Evolutionary conservation across 2,113 vertebrate genomes (phyloP).

Genomic region (Xenopus laevis): DNA sequence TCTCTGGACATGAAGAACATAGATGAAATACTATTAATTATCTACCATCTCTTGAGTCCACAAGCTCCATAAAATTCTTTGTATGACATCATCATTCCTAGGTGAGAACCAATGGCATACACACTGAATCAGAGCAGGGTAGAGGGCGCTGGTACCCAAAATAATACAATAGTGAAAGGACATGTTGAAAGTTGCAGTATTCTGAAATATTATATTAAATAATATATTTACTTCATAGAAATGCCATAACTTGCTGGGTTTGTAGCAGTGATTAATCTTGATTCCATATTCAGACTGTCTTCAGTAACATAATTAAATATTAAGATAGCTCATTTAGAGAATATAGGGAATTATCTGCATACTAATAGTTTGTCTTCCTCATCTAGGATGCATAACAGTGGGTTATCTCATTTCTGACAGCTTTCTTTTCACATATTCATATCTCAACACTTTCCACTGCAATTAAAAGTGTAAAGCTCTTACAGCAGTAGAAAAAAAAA

Average conservation of each 20-base stretch:
- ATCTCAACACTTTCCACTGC: constrained; percentile 53
- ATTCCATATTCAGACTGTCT: constrained; percentile 58
- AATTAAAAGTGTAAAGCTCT: constrained; percentile 55
- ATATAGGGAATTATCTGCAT: constrained; percentile 46
- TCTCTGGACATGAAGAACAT: too few species aligned
- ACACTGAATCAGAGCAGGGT: too few species aligned
- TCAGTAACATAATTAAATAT: constrained; percentile 64
- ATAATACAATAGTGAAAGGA: too few species aligned
- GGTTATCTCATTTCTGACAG: constrained; percentile 46
- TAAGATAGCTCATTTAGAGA: constrained; percentile 55
- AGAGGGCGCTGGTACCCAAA: too few species aligned
- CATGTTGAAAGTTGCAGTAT: too few species aligned
- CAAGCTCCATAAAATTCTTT: too few species aligned
- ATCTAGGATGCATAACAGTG: constrained; percentile 49
- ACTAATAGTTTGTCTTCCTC: constrained; percentile 40
- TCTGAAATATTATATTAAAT: too few species aligned
- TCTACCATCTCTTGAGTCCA: too few species aligned
- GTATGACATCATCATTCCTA: too few species aligned
- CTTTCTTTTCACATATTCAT: constrained; percentile 54
- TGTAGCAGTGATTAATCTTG: constrained; percentile 40
- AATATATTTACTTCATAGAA: too few species aligned
- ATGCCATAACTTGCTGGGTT: background rate
- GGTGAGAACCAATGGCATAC: too few species aligned
- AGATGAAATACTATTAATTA: too few species aligned
- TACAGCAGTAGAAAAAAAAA: constrained; percentile 52